Base-by-base conservation (phyloP, 2,888 invertebrate genomes). In the Drosophila neotestacea region DNA sequence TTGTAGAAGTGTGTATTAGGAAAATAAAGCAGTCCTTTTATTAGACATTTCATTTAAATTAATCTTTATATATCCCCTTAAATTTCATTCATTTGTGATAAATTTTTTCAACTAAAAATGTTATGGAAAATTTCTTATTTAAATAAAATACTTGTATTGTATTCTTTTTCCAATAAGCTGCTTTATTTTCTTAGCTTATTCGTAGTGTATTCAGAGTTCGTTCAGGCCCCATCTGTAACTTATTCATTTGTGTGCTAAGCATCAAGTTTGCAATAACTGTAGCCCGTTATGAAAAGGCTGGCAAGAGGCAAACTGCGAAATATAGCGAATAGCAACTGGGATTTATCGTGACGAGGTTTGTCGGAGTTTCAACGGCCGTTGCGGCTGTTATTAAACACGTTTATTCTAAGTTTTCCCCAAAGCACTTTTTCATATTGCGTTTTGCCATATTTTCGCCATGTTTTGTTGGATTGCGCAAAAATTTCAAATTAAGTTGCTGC, bases 401-500 rank as follows among this genome's bases (percentile, higher is more conserved):
- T 76, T 90, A 85, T 84, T 79, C 87, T 88, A 85, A 85, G 85
- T 89, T 88, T 83, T 86, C 86, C 90, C 89, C 63, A 77, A 81
- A 77, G 77, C 79, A 72, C 77, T 86, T 86, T 84, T 89, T 87
- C 81, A 85, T 81, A 83, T 84, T 81, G 86, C 89, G 85, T 73
- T 89, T 64, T 70, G 85, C 64, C 84, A 88, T 84, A 84, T 84
- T 85, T 84, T 86, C 76, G 79, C 83, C 78, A 83, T 83, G 78
- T 75, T 87, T 77, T 85, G 83, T 89, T 89, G 81, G 87, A 88
- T 88, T 86, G 87, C 87, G 90, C 73, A 87, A 88, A 88, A 90
- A 88, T 90, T 90, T 89, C 90, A 90, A 90, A 89, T 89, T 89
- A 89, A 89, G 90, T 90, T 90, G 88, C 76, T 75, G 76, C 75